Evolutionary conservation across 53 echinoderm and acorn worm species (phyloP).

Genomic region (Temnopleurus reevesii): DNA sequence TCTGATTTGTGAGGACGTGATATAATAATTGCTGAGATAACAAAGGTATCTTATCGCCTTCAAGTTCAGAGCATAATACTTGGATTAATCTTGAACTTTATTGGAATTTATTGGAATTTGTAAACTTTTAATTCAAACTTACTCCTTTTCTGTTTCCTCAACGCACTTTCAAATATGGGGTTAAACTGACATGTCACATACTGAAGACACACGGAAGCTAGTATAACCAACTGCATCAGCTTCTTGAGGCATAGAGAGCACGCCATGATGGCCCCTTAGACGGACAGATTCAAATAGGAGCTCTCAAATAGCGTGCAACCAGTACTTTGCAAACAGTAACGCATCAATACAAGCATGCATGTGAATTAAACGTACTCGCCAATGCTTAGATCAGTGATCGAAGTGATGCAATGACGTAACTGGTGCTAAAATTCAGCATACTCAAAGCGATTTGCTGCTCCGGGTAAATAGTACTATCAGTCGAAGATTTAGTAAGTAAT

Average conservation of each 20-base stretch:
- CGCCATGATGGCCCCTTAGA: background rate
- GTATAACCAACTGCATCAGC: background rate
- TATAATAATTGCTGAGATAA: no score
- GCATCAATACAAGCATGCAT: no score
- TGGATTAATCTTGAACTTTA: no score
- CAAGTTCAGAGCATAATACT: no score
- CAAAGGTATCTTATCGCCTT: no score
- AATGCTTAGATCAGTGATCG: no score
- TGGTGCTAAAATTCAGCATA: background rate
- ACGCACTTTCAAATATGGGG: background rate
- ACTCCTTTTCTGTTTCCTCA: conserved; percentile 14
- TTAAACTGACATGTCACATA: background rate
- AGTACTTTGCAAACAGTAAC: no score
- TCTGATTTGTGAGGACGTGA: no score
- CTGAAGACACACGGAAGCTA: background rate
- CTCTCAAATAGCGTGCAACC: background rate
- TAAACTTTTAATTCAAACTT: no score
- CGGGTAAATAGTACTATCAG: background rate
- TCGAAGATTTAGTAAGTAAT: background rate
- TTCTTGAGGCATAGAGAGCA: background rate
- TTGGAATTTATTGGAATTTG: no score
- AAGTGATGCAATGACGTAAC: background rate
- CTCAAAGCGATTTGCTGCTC: background rate
- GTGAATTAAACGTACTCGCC: no score
- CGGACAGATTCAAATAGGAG: background rate